Evolutionary conservation across 2,113 vertebrate species (phyloP).

Genomic region (Blennius ocellaris): DNA sequence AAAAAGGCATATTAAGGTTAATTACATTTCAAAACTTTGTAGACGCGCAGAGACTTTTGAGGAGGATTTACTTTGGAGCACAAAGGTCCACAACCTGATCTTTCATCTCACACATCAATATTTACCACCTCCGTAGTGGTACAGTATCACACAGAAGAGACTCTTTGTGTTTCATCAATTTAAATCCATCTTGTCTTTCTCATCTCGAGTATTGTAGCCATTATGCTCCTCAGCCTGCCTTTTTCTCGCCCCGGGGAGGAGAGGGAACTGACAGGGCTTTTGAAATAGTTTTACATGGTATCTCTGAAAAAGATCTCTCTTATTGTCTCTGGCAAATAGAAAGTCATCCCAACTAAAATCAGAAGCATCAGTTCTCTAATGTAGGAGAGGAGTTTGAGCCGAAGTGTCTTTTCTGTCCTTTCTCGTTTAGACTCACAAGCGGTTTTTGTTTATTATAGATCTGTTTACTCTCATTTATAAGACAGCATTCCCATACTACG

Average conservation of each 20-base stretch:
- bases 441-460: neutral
- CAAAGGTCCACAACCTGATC: neutral
- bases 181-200: neutral
- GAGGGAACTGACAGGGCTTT: slow-evolving; percentile 29
- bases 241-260: slow-evolving; percentile 26
- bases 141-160: neutral
- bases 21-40: neutral
- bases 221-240: slow-evolving; percentile 5
- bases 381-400: no score
- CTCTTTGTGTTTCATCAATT: neutral
- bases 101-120: neutral
- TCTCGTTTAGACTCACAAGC: slow-evolving; percentile 2
- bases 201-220: slow-evolving; percentile 2
- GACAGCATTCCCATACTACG: neutral
- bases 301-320: slow-evolving; percentile 50
- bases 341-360: no score
- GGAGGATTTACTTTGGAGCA: neutral
- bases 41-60: neutral
- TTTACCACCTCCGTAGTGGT: neutral
- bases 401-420: neutral
- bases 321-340: slow-evolving; percentile 7
- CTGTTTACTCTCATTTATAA: slow-evolving; percentile 1
- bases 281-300: neutral
- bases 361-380: no score
- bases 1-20: neutral